These are phyloP conservation scores for Xiphydria camelus DNA, from an alignment of 2,888 invertebrate genomes.

Conservation along the genomic window DNA sequence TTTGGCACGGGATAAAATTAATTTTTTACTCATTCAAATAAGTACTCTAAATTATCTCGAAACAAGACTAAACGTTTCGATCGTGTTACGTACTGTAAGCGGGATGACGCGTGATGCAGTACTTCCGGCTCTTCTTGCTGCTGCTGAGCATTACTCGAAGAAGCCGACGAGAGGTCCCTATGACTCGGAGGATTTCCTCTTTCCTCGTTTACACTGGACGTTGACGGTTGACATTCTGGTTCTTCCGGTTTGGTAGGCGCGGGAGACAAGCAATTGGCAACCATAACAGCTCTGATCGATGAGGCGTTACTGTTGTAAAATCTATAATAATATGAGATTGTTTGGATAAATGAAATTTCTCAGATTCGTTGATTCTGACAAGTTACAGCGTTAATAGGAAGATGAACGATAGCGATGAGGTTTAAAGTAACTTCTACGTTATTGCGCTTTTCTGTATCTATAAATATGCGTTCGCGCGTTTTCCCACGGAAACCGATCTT, in stretches of 20 bases:
- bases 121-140: constrained; percentile 41
- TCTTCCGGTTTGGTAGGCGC: constrained; percentile 43
- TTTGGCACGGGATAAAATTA: no score
- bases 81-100: constrained; percentile 52
- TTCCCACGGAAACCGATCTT: no score
- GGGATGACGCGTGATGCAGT: constrained; percentile 51
- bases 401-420: no score
- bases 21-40: no score
- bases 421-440: no score
- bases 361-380: no score
- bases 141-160: constrained; percentile 25
- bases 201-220: constrained; percentile 45
- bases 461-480: no score
- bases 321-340: constrained; percentile 47
- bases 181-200: constrained; percentile 63
- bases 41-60: no score
- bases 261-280: constrained; percentile 69
- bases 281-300: constrained; percentile 75
- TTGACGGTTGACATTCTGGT: constrained; percentile 41
- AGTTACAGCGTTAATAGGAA: no score
- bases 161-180: constrained; percentile 53
- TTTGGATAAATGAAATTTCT: constrained; percentile 3
- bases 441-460: no score
- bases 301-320: constrained; percentile 83
- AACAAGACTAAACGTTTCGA: constrained; percentile 10